Conservation (phyloP, 1,140 invertebrate genomes). For the Zaprionus kolodkinae region DNA sequence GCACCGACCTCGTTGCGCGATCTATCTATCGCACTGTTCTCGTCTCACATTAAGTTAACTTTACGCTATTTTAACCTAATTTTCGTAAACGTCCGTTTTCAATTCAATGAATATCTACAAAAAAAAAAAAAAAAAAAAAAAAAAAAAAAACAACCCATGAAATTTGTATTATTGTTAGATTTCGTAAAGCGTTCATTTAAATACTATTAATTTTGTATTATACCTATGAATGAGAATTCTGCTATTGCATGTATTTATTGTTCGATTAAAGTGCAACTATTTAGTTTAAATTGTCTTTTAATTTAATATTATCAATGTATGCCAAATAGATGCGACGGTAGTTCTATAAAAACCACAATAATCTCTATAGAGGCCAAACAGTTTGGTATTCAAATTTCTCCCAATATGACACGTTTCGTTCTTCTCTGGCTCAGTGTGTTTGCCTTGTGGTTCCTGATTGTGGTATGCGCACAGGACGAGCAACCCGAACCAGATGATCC, state of each 20-base stretch:
- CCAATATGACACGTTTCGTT: constrained; percentile 37
- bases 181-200: constrained; percentile 61
- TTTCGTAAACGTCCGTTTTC: constrained; percentile 36
- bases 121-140: too few species aligned
- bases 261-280: constrained; percentile 79
- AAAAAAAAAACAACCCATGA: constrained; percentile 34
- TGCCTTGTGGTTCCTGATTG: not conserved
- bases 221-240: constrained; percentile 52
- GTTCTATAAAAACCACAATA: constrained; percentile 41
- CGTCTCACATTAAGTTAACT: constrained; percentile 42
- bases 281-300: constrained; percentile 68
- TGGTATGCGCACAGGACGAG: constrained; percentile 37
- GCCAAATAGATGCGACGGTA: not conserved
- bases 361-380: not conserved
- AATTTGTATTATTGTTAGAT: constrained; percentile 47
- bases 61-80: constrained; percentile 45
- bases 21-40: constrained; percentile 37
- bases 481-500: constrained; percentile 46
- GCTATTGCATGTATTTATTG: constrained; percentile 78
- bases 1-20: constrained; percentile 55
- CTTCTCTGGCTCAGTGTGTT: constrained; percentile 12
- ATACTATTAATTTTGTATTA: constrained; percentile 65
- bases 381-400: not conserved
- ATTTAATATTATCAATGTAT: constrained; percentile 22
- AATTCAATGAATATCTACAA: not conserved